These are phyloP conservation scores for Sinocyclocheilus maitianheensis DNA, from an alignment of 2,113 vertebrate species.

Conservation along the genomic window DNA sequence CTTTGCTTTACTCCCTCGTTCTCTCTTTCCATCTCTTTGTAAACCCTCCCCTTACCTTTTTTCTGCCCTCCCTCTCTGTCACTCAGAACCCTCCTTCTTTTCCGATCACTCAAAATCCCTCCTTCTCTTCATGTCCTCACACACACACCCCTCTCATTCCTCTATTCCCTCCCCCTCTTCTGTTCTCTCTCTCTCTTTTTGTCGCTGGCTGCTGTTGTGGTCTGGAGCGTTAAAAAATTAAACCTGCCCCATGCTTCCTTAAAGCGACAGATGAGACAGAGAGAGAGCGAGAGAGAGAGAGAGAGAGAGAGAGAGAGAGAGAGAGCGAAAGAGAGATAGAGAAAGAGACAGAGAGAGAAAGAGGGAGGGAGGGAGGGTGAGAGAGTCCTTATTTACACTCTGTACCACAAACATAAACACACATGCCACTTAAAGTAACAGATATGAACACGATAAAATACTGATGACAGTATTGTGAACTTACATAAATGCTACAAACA, in stretches of 20 bases:
- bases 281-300: neutral
- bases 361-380: neutral
- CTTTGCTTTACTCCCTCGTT: constrained; percentile 67
- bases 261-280: constrained; percentile 51
- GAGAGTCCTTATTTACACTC: neutral
- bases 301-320: neutral
- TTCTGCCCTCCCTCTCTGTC: constrained; percentile 38
- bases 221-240: constrained; percentile 52
- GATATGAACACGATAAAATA: neutral
- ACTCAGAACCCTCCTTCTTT: constrained; percentile 45
- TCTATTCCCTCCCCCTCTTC: constrained; percentile 26
- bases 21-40: constrained; percentile 48
- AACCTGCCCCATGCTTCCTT: constrained; percentile 56
- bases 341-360: neutral
- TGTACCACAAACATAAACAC: neutral
- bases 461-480: neutral
- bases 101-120: constrained; percentile 44
- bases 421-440: constrained; percentile 3
- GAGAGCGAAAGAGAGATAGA: neutral
- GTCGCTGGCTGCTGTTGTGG: constrained; percentile 31
- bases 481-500: neutral
- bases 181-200: constrained; percentile 34
- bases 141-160: constrained; percentile 7
- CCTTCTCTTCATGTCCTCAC: constrained; percentile 45
- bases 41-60: constrained; percentile 41